Evolutionary conservation across 2,888 invertebrate species (phyloP), one percentile per base, ranked within the genome.

Genomic region (Germaria angustata): DNA sequence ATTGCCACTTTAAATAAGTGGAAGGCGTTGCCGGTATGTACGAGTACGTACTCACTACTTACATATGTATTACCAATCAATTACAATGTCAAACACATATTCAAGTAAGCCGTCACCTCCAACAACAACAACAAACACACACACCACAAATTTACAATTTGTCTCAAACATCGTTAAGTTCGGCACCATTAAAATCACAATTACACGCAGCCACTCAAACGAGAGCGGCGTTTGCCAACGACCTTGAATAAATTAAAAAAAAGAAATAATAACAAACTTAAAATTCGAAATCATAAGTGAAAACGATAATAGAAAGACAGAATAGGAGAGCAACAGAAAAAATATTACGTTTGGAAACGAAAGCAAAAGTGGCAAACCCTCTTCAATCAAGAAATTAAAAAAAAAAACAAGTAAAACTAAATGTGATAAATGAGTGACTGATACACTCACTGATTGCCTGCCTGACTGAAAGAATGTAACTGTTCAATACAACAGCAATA

Each of bases 181-280:
- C 53, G 61, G 61, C 61, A 61, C 44, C 63, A 44, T 34, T 13
- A 51, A 63, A 41, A 7, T 13, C 6, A 36, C 28, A 17, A 24
- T 3, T 15, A 7, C 4, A 34, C 13, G 36, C 61, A 51, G 15
- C 22, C 8, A 24, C 4, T 17, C 8, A 41, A 51, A 53, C n/a
- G 3, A 49, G 9, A 1, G 20, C 55, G 32, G 17, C 24, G 15
- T 57, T 75, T 22, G 51, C 41, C 68, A 61, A 41, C 68, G 76
- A 77, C 76, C 76, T 68, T 77, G 76, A 77, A 68, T 20, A 44
- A 17, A 77, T 61, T 59, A 49, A 53, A 6, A 51, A 59, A 61
- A 49, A 53, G 9, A 51, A 59, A 61, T 22, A 17, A 68, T 68
- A 59, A 77, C 15, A 39, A 75, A 44, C 1, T 20, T 41, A 28